Base-by-base conservation (phyloP, 2,113 vertebrate genomes). In the Eurystomus gularis region DNA sequence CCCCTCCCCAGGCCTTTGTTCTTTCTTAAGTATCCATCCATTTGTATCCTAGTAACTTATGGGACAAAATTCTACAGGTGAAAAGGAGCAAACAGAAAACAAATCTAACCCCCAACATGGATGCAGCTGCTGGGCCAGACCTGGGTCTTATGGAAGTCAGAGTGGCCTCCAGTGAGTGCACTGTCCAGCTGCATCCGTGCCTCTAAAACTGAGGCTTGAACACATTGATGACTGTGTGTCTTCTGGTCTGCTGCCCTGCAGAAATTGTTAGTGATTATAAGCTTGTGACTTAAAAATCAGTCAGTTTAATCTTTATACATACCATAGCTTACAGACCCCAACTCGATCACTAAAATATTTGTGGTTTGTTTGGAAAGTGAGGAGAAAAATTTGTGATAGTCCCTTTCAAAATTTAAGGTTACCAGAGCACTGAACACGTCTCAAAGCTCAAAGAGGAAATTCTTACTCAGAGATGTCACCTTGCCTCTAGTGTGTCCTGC, bases 381-480 rank as follows among this genome's bases (percentile, higher is more conserved):
- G 21, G 6, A 58, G 65, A 86, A 17, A 64, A 40, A 66, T 93
- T 68, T 76, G 24, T 68, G 33, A 40, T 17, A 25, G 40, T 19
- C 13, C 2, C 14, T 52, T 13, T 61, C 51, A 70, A 58, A 54
- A 39, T 49, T 75, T 42, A 81, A 65, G 44, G 52, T 51, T 91
- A 65, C 4, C 15, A 42, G 42, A 82, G 7, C 4, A 52, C 31
- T 2, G 1, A 55, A 49, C 2, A 2, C 0, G 0, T 81, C 25
- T 66, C 52, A 44, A 84, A 71, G 13, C 19, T 66, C 81, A 49
- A 44, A 71, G 42, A 71, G 16, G 29, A 84, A 93, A 84, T 75
- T 75, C 61, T 75, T 81, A 75, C n/a, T 55, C 4, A 0, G 55
- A 84, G 40, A 39, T 79, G 48, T 85, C 78, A 94, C 17, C 24